These are phyloP conservation scores for Enteromius fasciolatus DNA, from an alignment of 2,797 vertebrate genomes.

Conservation along the genomic window DNA sequence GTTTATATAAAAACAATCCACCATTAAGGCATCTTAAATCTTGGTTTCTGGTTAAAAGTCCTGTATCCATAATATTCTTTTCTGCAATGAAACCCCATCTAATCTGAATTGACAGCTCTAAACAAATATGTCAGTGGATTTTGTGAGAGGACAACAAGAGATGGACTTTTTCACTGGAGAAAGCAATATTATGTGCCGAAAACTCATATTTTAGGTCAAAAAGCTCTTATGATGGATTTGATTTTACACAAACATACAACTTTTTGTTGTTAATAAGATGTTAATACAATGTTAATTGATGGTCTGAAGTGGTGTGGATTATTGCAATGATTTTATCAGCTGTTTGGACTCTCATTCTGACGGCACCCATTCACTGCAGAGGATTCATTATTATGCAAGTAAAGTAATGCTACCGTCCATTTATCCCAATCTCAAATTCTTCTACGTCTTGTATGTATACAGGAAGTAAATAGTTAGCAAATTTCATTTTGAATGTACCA, in stretches of 20 bases:
- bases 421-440: not conserved
- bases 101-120: not conserved
- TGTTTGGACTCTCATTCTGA: not conserved
- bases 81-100: not conserved
- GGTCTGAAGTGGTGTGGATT: not conserved
- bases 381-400: not conserved
- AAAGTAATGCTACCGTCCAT: not conserved
- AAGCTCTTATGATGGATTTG: not conserved
- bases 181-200: not conserved
- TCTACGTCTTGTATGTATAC: not conserved
- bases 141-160: not conserved
- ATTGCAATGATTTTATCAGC: not conserved
- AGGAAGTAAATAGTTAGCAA: not conserved
- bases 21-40: not conserved
- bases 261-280: no score
- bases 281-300: not conserved
- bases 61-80: not conserved
- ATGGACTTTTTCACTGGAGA: not conserved
- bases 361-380: not conserved
- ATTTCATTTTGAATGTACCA: not conserved
- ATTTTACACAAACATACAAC: not conserved
- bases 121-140: not conserved
- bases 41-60: not conserved
- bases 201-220: no score
- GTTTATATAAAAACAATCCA: not conserved